Evolutionary conservation across 1,140 invertebrate genomes (phyloP).

Genomic region (Littorina saxatilis): DNA sequence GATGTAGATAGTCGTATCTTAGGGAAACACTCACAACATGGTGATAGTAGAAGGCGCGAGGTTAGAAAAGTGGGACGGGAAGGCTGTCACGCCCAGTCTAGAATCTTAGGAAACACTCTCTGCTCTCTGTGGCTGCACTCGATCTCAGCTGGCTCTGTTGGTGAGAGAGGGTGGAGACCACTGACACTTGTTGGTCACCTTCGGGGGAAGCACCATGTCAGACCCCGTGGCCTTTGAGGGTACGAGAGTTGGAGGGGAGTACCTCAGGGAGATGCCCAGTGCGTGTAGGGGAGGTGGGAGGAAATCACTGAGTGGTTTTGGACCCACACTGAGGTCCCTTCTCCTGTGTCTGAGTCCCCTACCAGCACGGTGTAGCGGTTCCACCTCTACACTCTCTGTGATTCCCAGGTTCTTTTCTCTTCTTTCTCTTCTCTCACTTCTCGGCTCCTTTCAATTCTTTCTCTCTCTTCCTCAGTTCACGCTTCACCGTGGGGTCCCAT

Average conservation of each 20-base stretch:
- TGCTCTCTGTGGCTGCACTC: too few relatives aligned
- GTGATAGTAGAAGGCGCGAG: too few relatives aligned
- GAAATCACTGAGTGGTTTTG: too few relatives aligned
- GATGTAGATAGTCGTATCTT: too few relatives aligned
- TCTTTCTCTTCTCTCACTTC: background rate
- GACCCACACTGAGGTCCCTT: too few relatives aligned
- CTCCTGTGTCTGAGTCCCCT: too few relatives aligned
- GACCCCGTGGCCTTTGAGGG: background rate
- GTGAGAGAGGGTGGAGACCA: background rate
- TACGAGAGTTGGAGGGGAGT: background rate
- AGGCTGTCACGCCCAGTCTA: too few relatives aligned
- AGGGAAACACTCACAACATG: too few relatives aligned
- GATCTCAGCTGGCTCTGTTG: too few relatives aligned
- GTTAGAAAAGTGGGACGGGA: too few relatives aligned
- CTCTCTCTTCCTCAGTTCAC: background rate
- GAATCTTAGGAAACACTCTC: too few relatives aligned
- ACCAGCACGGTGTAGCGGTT: too few relatives aligned
- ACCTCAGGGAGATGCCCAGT: background rate
- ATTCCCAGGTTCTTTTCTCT: background rate
- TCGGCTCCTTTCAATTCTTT: background rate
- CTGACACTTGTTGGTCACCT: slow-evolving; percentile 1
- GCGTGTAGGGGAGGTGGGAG: background rate
- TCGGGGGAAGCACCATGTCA: background rate
- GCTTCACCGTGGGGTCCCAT: background rate
- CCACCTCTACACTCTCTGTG: background rate